These are phyloP conservation scores for Podabrus alpinus DNA, from an alignment of 2,888 invertebrate species.

Conservation along the genomic window DNA sequence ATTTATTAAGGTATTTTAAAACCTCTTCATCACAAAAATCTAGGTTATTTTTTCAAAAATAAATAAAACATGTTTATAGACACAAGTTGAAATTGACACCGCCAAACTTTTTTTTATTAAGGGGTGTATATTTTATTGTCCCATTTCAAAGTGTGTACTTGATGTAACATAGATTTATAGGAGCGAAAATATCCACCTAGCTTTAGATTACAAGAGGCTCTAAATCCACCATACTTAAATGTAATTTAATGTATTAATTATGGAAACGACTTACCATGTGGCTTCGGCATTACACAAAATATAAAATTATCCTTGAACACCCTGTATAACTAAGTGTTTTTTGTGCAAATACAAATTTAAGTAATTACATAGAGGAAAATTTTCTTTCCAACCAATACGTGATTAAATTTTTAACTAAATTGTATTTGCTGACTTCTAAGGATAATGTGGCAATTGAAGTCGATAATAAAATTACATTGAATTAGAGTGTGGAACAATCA, in stretches of 20 bases:
- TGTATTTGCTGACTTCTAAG: background rate
- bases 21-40: background rate
- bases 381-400: background rate
- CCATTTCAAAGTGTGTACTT: too few species aligned
- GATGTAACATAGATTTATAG: too few species aligned
- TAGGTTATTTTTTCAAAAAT: background rate
- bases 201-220: too few species aligned
- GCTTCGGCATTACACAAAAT: too few species aligned
- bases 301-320: background rate
- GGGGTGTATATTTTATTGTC: too few species aligned
- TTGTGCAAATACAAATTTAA: background rate
- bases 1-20: background rate
- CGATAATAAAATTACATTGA: background rate
- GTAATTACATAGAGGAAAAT: background rate
- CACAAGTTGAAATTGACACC: background rate
- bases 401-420: background rate
- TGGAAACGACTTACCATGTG: too few species aligned
- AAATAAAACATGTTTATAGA: background rate
- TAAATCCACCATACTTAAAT: too few species aligned
- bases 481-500: background rate
- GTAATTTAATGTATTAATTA: too few species aligned
- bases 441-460: background rate
- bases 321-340: background rate
- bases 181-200: too few species aligned
- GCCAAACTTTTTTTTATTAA: background rate